Evolutionary conservation across 2,113 vertebrate species (phyloP).

Genomic region (Silurus meridionalis): DNA sequence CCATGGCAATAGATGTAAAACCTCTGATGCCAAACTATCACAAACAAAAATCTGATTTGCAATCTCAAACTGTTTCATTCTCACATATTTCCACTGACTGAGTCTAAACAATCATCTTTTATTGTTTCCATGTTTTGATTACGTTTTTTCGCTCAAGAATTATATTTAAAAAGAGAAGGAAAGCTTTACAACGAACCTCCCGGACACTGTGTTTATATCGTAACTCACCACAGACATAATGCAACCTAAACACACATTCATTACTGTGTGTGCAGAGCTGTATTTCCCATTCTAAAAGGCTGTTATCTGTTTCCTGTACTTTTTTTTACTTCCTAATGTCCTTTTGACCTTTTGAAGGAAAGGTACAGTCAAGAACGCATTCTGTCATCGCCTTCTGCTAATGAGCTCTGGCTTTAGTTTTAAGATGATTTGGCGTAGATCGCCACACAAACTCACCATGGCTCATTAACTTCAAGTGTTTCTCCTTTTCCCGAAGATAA

Average conservation of each 20-base stretch:
- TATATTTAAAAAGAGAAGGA: constrained; percentile 24
- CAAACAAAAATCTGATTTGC: not conserved
- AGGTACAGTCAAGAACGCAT: not conserved
- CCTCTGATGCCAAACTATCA: not conserved
- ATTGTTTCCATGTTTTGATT: constrained; percentile 42
- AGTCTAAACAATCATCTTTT: constrained; percentile 33
- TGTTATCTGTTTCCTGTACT: constrained; percentile 31
- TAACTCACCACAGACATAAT: constrained; percentile 39
- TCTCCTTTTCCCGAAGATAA: constrained; percentile 38
- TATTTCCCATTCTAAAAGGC: constrained; percentile 6
- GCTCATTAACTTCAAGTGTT: constrained; percentile 46
- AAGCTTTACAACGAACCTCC: constrained; percentile 24
- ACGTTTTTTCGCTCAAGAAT: constrained; percentile 35
- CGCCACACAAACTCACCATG: constrained; percentile 31
- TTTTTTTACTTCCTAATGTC: constrained; percentile 23
- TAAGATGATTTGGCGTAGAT: constrained; percentile 31
- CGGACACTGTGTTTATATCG: constrained; percentile 35
- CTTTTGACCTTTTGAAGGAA: constrained; percentile 9
- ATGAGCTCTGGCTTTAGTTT: constrained; percentile 34
- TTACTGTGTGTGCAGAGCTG: not conserved
- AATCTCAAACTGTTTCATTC: constrained; percentile 6
- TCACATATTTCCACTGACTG: constrained; percentile 2
- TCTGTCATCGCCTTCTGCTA: constrained; percentile 12
- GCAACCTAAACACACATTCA: constrained; percentile 38
- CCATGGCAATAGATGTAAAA: not conserved